A percentile compares a stretch with the other conserved stretches of the same genome.
Evolutionary conservation across 2,888 invertebrate genomes (phyloP).

Genomic region (Sarcophaga subvicina): DNA sequence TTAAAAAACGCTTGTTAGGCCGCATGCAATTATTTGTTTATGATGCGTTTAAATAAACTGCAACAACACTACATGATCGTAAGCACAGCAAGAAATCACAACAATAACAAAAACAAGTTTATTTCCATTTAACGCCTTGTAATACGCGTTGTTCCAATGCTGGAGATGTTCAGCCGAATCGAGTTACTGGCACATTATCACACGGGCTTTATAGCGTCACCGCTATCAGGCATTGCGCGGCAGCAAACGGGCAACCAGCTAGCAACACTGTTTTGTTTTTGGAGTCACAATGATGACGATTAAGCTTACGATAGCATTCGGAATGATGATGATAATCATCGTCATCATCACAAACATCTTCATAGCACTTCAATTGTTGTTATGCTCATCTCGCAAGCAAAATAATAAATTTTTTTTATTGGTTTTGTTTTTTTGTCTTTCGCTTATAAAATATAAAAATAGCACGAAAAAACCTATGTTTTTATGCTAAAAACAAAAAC

Average conservation of each 20-base stretch:
- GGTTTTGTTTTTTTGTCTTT: slow-evolving; percentile 34
- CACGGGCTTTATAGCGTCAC: not conserved
- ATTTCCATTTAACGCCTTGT: slow-evolving; percentile 37
- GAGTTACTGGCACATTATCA: not conserved
- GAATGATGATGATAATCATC: not conserved
- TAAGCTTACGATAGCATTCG: not conserved
- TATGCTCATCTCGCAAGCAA: slow-evolving; percentile 4
- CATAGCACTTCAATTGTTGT: not conserved
- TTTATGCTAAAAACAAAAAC: too few relatives aligned
- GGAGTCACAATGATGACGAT: slow-evolving; percentile 3
- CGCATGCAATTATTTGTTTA: slow-evolving; percentile 49
- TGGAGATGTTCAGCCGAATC: not conserved
- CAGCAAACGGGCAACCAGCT: not conserved
- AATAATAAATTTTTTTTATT: slow-evolving; percentile 54
- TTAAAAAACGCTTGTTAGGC: slow-evolving; percentile 32
- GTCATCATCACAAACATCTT: not conserved
- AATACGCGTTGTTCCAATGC: not conserved
- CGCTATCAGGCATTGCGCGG: too few relatives aligned
- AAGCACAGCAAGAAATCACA: slow-evolving; percentile 4
- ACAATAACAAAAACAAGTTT: slow-evolving; percentile 36
- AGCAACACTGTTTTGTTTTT: slow-evolving; percentile 14
- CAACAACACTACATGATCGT: not conserved
- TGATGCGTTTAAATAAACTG: slow-evolving; percentile 39
- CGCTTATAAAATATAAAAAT: too few relatives aligned
- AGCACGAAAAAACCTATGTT: too few relatives aligned